Base-by-base conservation (phyloP, 2,888 invertebrate species). In the Drosophila fulvimacula region DNA sequence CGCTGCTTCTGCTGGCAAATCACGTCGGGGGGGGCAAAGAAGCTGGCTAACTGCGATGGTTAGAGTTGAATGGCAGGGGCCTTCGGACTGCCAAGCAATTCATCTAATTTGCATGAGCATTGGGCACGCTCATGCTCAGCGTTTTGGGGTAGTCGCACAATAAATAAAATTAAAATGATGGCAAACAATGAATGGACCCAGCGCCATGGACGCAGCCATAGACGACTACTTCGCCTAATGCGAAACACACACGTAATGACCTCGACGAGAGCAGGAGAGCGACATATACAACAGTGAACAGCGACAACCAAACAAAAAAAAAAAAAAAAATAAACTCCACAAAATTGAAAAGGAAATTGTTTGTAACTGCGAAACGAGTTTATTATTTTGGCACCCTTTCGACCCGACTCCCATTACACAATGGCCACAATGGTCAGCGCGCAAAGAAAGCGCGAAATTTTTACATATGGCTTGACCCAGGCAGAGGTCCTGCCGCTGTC, bases 121-220 rank as follows among this genome's bases (percentile, higher is more conserved):
- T 87, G 76, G 69, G 72, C 66, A 73, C 65, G 57, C 57, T 60
- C 27, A 30, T 30, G 46, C 49, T 48, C 57, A 41, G 53, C 42
- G 55, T 34, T 38, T 66, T 57, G 64, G 73, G 87, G 85, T 90
- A 90, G 89, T 82, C 91, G 89, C 90, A 92, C 92, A 92, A 92
- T 92, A 92, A 92, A 92, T 92, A 92, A 92, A 92, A 92, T 92
- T 92, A 92, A 92, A 92, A 91, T 91, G 92, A 92, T 92, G 87
- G 90, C 92, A 91, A 92, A 92, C 92, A 86, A 71, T 71, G 69
- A 78, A 64, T 73, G 88, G 70, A 75, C 79, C 76, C 64, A 57
- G 59, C 67, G 55, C 46, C 64, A 60, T 66, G 57, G 57, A 66
- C 42, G 36, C 67, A 52, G 58, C 69, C 77, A 72, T 71, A 78